Evolutionary conservation across 2,888 invertebrate genomes (phyloP), one percentile per base, ranked within the genome.

Genomic region (Sphaerophoria rueppellii): DNA sequence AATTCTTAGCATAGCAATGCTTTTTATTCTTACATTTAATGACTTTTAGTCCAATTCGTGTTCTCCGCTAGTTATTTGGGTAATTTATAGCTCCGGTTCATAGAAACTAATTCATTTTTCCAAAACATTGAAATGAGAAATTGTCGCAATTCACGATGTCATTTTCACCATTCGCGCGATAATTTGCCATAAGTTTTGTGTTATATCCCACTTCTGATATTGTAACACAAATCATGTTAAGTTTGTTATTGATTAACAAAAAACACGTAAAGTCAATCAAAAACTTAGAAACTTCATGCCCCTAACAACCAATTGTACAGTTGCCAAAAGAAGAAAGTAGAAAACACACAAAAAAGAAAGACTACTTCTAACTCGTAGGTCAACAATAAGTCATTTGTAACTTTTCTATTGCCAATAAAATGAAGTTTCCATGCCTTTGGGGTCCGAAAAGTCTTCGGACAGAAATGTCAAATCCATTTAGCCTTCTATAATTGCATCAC

Each of bases 361-460:
- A 2, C 11, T 4, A 9, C 4, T 43, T 43, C 9, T 37, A 4
- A 7, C 40, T 40, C 9, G 43, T 7, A 43, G 4, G 12, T 11
- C 11, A 43, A 35, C 60, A 46, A 46, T n/a, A 70, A 63, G 70
- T 46, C 43, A 32, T 61, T 76, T 69, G 40, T 12, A 76, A 76
- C 69, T 55, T 79, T 74, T 74, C 46, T 60, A 73, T 73, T 58
- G 69, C 61, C 73, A 73, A 73, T 79, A 61, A 73, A 73, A 61
- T 32, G 43, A 6, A 24, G 12, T 60, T 24, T 40, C 24, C 32
- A 24, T 60, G 4, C 4, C 32, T 60, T 32, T 24, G 24, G 43
- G 32, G 5, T 43, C 14, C 6, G 37, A 12, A 43, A 24, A 60
- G 5, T 57, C 4, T 37, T 43, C 14, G 6, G 40, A 40, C 2